Percentiles rank a stretch among this genome's conserved stretches.
These are phyloP conservation scores for Kryptolebias marmoratus DNA, from an alignment of 2,113 vertebrate genomes.

Conservation along the genomic window DNA sequence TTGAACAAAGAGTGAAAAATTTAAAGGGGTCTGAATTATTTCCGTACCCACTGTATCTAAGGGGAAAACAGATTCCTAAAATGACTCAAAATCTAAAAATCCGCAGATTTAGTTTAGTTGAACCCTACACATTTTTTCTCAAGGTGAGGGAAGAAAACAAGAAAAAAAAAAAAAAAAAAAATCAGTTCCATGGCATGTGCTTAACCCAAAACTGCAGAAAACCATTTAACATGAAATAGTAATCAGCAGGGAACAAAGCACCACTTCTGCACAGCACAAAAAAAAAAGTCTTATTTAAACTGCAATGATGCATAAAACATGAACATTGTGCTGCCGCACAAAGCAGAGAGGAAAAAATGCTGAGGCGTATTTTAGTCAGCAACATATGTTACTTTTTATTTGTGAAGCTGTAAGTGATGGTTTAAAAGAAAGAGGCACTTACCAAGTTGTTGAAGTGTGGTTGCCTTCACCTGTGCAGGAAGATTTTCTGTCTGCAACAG, in stretches of 20 bases:
- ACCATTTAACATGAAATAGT: too few relatives aligned
- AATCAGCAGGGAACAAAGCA: background rate
- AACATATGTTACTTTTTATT: background rate
- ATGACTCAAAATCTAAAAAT: background rate
- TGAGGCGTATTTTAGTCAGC: background rate
- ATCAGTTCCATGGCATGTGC: background rate
- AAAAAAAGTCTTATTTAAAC: background rate
- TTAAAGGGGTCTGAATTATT: background rate
- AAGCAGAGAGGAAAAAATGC: background rate
- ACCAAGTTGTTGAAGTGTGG: slow-evolving; percentile 97
- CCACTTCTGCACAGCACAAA: background rate
- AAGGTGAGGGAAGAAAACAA: slow-evolving; percentile 3
- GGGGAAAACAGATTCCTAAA: background rate
- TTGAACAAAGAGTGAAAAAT: background rate
- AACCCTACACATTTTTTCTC: background rate
- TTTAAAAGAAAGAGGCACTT: slow-evolving; percentile 67
- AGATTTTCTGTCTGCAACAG: slow-evolving; percentile 95
- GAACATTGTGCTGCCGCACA: background rate
- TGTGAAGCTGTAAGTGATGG: background rate
- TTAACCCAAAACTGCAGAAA: background rate
- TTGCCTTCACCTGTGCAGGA: slow-evolving; percentile 97
- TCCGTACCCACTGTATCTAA: background rate
- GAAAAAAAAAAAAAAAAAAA: slow-evolving; percentile 10
- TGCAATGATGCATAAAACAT: background rate
- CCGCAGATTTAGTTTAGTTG: background rate